Conservation (phyloP, 1,140 invertebrate species). For the Philopotamus ludificatus region DNA sequence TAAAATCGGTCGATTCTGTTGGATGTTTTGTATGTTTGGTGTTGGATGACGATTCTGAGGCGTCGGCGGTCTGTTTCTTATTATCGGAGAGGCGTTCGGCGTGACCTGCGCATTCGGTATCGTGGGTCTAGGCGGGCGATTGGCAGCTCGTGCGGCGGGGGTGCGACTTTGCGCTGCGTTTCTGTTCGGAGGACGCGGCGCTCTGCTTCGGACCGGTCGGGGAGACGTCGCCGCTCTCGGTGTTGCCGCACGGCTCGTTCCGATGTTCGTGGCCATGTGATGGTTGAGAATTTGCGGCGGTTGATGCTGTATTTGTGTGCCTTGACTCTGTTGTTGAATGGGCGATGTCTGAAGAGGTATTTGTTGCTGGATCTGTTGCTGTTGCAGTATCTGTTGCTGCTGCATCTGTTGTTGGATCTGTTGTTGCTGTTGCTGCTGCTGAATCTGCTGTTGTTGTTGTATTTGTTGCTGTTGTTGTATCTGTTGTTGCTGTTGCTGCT, state of each 20-base stretch:
- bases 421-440: constrained; percentile 44
- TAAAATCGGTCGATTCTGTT: background rate
- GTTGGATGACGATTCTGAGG: background rate
- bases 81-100: background rate
- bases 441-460: constrained; percentile 44
- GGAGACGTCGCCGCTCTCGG: constrained; percentile 4
- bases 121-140: background rate
- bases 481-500: constrained; percentile 48
- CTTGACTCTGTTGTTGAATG: constrained; percentile 42
- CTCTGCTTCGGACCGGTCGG: background rate
- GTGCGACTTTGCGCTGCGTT: background rate
- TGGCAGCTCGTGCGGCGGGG: background rate
- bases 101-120: background rate
- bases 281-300: constrained; percentile 35
- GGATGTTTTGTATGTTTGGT: background rate
- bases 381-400: constrained; percentile 48
- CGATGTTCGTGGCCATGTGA: constrained; percentile 7
- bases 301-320: constrained; percentile 42
- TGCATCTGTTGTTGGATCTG: constrained; percentile 46
- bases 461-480: constrained; percentile 44
- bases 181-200: background rate
- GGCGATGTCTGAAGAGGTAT: constrained; percentile 43
- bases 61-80: constrained; percentile 10
- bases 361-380: constrained; percentile 45
- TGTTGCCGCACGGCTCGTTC: background rate